Percentiles rank a stretch among this genome's conserved stretches.
phyloP scores from a whole-genome alignment of 2,888 invertebrate species.

The Chrysolina americana region DNA sequence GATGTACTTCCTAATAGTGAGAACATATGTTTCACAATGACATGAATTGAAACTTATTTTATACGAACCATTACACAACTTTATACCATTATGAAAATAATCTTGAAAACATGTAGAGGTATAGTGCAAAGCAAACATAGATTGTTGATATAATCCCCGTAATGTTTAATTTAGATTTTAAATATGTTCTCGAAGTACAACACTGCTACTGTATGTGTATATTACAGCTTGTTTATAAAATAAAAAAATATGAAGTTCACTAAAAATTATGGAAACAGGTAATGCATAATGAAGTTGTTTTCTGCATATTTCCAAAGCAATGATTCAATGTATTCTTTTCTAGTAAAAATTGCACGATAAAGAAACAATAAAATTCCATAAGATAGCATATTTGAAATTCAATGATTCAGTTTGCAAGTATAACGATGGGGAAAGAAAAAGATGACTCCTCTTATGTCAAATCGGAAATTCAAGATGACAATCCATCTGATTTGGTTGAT shows the following conservation, averaged over 20 bases:
- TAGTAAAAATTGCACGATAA: constrained; percentile 18
- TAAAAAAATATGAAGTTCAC: constrained; percentile 45
- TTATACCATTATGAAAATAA: constrained; percentile 44
- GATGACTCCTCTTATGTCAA: constrained; percentile 45
- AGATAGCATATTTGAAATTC: constrained; percentile 25
- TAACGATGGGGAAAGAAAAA: constrained; percentile 34
- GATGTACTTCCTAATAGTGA: constrained; percentile 25
- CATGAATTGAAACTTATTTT: constrained; percentile 12
- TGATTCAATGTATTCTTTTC: constrained; percentile 21
- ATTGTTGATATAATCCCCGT: constrained; percentile 62
- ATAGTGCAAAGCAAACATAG: constrained; percentile 60
- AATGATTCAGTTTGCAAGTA: constrained; percentile 39
- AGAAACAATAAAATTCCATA: constrained; percentile 32
- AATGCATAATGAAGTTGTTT: constrained; percentile 31
- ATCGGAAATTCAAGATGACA: constrained; percentile 60
- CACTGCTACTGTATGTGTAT: constrained; percentile 48
- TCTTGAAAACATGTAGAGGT: constrained; percentile 49
- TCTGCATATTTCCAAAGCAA: constrained; percentile 19
- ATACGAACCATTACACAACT: constrained; percentile 28
- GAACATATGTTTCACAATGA: constrained; percentile 34
- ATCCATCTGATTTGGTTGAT: constrained; percentile 65
- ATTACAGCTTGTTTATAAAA: constrained; percentile 47
- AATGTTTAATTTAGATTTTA: constrained; percentile 64
- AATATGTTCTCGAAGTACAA: constrained; percentile 60
- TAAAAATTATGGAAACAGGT: constrained; percentile 44